Percentiles rank a stretch among this genome's conserved stretches.
Conservation (phyloP, 2,888 invertebrate genomes). For the Kryphioiulus occultus region DNA sequence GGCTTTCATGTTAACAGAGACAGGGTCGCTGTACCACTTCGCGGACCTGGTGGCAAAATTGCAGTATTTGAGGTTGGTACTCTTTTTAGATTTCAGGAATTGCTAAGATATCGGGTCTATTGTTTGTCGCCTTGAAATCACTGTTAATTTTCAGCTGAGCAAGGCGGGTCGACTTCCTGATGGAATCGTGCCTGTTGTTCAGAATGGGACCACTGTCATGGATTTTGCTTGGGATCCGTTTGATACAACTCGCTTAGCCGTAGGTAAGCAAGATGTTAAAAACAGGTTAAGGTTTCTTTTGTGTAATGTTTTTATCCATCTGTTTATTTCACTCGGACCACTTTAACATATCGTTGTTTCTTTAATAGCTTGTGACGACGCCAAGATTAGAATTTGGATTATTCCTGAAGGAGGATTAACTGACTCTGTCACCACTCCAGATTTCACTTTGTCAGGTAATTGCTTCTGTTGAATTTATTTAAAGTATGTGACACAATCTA, state of each 20-base stretch:
- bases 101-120: not conserved
- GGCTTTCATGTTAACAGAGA: conserved; percentile 89
- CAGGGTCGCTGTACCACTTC: conserved; percentile 87
- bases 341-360: not conserved
- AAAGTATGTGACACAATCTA: not conserved
- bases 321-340: not conserved
- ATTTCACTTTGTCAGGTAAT: conserved; percentile 66
- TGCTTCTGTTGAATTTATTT: not conserved
- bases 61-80: conserved; percentile 76
- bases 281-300: not conserved
- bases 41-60: conserved; percentile 89
- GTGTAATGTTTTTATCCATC: not conserved
- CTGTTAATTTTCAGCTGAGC: conserved; percentile 65
- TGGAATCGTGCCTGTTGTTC: conserved; percentile 83
- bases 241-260: conserved; percentile 77
- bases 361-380: conserved; percentile 83
- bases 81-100: not conserved
- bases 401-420: conserved; percentile 76
- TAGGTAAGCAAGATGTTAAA: conserved; percentile 65
- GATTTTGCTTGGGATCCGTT: conserved; percentile 97
- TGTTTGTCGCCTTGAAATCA: not conserved
- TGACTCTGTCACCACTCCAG: conserved; percentile 81
- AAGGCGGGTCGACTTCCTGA: conserved; percentile 79
- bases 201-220: conserved; percentile 87
- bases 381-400: conserved; percentile 80